phyloP scores from a whole-genome alignment of 2,888 invertebrate genomes.

The Neocrepidodera transversa region DNA sequence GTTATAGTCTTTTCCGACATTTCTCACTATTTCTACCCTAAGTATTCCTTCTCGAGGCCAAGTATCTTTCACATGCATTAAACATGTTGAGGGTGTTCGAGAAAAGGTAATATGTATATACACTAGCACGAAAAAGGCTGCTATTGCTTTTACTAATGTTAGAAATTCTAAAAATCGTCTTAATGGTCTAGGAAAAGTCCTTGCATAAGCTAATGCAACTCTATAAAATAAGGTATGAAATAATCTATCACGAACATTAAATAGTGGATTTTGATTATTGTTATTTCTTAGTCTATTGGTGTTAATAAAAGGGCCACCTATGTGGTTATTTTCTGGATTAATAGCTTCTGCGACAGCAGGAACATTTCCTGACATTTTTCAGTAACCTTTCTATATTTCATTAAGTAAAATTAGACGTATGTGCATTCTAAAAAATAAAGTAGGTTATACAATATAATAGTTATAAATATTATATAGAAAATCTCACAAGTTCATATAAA shows the following conservation, averaged over 20 bases:
- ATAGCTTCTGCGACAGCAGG: slow-evolving; percentile 21
- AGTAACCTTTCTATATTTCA: slow-evolving; percentile 9
- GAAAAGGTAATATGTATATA: slow-evolving; percentile 97
- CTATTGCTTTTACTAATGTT: slow-evolving; percentile 79
- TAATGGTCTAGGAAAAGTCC: slow-evolving; percentile 84
- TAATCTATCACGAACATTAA: slow-evolving; percentile 87
- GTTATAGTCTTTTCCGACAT: slow-evolving; percentile 75
- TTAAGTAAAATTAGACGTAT: slow-evolving; percentile 2
- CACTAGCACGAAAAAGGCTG: slow-evolving; percentile 88
- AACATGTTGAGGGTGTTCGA: slow-evolving; percentile 89
- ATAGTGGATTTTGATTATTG: slow-evolving; percentile 76
- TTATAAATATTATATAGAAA: background rate
- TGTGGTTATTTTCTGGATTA: slow-evolving; percentile 53
- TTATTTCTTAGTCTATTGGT: slow-evolving; percentile 64
- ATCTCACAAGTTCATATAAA: background rate
- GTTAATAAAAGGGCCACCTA: slow-evolving; percentile 66
- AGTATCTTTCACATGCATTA: slow-evolving; percentile 83
- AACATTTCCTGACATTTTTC: slow-evolving; percentile 37
- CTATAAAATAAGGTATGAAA: slow-evolving; percentile 96
- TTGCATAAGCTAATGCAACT: slow-evolving; percentile 89
- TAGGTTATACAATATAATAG: slow-evolving; percentile 9
- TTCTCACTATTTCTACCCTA: slow-evolving; percentile 84
- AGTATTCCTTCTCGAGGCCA: slow-evolving; percentile 98
- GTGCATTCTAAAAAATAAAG: slow-evolving; percentile 22
- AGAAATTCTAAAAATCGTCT: slow-evolving; percentile 85